Base-by-base conservation (phyloP, 2,888 invertebrate species). In the Drosophila bunnanda region DNA sequence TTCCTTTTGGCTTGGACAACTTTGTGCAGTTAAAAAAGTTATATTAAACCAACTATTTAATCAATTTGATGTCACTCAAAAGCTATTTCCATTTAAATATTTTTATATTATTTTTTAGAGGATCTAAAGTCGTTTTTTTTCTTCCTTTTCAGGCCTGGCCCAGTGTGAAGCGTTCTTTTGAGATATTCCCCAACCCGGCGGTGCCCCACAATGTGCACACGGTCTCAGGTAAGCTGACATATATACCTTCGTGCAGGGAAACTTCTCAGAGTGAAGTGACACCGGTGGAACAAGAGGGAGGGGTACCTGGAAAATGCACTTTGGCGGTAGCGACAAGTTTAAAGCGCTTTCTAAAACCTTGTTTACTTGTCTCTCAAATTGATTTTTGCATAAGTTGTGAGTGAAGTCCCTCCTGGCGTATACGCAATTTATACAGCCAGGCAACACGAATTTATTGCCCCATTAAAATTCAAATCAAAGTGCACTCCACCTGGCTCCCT, bases 101-200 rank as follows among this genome's bases (percentile, higher is more conserved):
- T 17, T 2, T 6, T 1, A 2, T n/a, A n/a, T 12, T 46, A 28
- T 46, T 30, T 30, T 48, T n/a, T 46, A 6, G 46, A 28, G 10
- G 1, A 28, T 17, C n/a, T n/a, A 12, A 17, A 28, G 2, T n/a
- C 6, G 9, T 15, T 9, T 34, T 34, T 34, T 34, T 50, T 34
- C 48, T 59, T n/a, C 39, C 7, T 13, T 22, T 66, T 41, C 88
- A 92, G 92, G 92, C 92, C 74, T 92, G 92, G 92, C 90, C 92
- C 69, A 86, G 88, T 64, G 87, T 91, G 55, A 92, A 90, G 83
- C 91, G 88, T 65, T 84, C 91, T 41, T 92, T 91, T 75, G 91
- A 92, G 76, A 75, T 92, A 25, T 89, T 87, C 53, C 86, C 91
- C 39, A 77, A 50, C 55, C 78, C 87, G 13, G 84, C 87, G 22